phyloP scores from a whole-genome alignment of 2,888 invertebrate species.

The Gordius sp. region DNA sequence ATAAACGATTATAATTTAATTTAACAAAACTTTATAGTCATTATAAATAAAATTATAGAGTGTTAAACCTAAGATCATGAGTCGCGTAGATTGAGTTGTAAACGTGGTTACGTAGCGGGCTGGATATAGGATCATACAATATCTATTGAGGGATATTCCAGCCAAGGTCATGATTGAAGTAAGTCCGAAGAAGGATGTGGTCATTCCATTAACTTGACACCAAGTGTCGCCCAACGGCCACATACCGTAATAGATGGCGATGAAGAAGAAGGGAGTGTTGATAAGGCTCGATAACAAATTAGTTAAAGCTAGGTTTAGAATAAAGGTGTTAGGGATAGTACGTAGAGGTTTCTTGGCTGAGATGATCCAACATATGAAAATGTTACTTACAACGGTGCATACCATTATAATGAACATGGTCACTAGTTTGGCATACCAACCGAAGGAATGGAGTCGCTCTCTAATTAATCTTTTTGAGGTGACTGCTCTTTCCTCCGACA shows the following conservation, averaged over 20 bases:
- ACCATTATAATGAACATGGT: neutral
- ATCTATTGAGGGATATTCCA: neutral
- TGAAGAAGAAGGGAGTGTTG: neutral
- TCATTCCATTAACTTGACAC: neutral
- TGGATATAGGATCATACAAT: constrained; percentile 3
- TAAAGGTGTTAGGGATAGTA: constrained; percentile 2
- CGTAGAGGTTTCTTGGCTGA: neutral
- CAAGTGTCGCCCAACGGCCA: neutral
- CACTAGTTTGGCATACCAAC: neutral
- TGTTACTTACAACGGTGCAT: neutral
- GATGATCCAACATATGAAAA: neutral
- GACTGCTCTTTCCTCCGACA: too few relatives aligned
- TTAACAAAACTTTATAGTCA: too few relatives aligned
- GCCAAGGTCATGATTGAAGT: neutral
- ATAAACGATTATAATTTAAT: too few relatives aligned
- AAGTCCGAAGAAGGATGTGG: neutral
- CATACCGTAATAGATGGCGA: neutral
- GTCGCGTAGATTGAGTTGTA: neutral
- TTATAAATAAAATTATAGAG: neutral
- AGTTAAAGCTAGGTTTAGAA: neutral
- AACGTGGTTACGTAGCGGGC: neutral
- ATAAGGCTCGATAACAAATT: neutral
- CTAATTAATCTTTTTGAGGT: too few relatives aligned
- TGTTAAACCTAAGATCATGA: neutral
- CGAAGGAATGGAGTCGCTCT: too few relatives aligned